phyloP scores from a whole-genome alignment of 2,797 vertebrate species.

The Emys orbicularis region DNA sequence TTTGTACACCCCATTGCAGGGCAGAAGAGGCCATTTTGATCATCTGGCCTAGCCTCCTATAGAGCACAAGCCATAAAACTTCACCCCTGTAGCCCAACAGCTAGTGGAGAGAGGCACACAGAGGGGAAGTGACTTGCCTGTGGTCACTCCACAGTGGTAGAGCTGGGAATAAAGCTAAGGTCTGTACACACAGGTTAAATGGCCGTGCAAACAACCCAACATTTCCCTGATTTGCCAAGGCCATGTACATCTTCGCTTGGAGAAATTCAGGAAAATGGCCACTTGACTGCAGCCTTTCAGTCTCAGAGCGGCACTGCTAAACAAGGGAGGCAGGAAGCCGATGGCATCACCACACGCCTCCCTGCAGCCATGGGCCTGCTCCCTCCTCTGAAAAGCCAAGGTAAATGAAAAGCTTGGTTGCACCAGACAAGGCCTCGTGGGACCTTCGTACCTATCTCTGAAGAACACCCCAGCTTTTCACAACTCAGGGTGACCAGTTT shows the following conservation, averaged over 20 bases:
- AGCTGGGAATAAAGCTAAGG: background rate
- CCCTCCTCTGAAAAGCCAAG: background rate
- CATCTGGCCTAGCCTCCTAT: background rate
- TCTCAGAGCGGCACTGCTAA: fast-evolving
- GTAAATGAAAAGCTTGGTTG: background rate
- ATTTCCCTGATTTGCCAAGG: background rate
- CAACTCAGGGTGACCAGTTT: background rate
- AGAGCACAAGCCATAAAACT: background rate
- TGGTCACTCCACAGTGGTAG: background rate
- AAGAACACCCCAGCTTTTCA: background rate
- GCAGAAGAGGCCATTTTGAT: background rate
- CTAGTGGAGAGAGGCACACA: background rate
- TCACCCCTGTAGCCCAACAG: background rate
- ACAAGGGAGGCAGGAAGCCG: background rate
- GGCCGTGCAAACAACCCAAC: no score
- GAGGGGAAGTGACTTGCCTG: background rate
- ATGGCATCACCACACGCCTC: background rate
- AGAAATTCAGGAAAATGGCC: background rate
- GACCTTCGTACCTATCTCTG: background rate
- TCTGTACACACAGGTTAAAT: background rate
- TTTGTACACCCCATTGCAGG: background rate
- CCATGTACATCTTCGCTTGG: background rate
- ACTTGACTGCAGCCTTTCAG: no score
- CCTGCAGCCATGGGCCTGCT: background rate
- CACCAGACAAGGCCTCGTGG: background rate